These are phyloP conservation scores for Physeter macrocephalus DNA, from an alignment of 2,113 vertebrate genomes.

Conservation along the genomic window DNA sequence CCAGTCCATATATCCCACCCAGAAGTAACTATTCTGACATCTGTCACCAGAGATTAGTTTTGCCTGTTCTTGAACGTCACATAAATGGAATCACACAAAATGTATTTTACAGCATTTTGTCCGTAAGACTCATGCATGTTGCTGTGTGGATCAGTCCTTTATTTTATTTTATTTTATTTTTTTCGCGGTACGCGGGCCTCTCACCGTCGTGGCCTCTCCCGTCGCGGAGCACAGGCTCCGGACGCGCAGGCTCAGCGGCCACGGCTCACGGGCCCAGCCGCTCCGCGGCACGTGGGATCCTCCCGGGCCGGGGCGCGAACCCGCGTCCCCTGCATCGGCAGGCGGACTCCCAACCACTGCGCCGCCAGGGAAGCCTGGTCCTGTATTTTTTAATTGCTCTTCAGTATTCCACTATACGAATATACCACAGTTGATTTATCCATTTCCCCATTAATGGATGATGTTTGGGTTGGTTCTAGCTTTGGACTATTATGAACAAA, in stretches of 20 bases:
- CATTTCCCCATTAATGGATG: background rate
- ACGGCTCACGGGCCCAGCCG: no score
- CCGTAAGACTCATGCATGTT: background rate
- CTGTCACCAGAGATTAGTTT: background rate
- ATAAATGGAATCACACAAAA: background rate
- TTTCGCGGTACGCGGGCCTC: no score
- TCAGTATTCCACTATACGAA: background rate
- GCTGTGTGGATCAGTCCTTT: background rate
- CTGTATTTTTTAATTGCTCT: background rate
- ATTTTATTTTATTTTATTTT: background rate
- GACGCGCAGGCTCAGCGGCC: no score
- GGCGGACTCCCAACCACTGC: no score
- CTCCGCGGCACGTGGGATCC: no score
- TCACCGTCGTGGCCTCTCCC: no score
- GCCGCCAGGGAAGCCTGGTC: no score
- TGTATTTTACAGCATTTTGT: background rate
- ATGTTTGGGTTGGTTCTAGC: background rate
- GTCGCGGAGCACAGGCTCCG: no score
- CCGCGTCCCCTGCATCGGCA: fast-evolving
- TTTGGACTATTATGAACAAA: background rate
- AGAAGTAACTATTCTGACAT: background rate
- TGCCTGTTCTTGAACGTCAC: background rate
- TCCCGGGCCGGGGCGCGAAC: no score
- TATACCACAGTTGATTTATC: background rate
- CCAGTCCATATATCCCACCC: background rate